A percentile compares a stretch with the other conserved stretches of the same genome.
Conservation (phyloP, 2,113 vertebrate genomes). For the Hystrix brachyura region DNA sequence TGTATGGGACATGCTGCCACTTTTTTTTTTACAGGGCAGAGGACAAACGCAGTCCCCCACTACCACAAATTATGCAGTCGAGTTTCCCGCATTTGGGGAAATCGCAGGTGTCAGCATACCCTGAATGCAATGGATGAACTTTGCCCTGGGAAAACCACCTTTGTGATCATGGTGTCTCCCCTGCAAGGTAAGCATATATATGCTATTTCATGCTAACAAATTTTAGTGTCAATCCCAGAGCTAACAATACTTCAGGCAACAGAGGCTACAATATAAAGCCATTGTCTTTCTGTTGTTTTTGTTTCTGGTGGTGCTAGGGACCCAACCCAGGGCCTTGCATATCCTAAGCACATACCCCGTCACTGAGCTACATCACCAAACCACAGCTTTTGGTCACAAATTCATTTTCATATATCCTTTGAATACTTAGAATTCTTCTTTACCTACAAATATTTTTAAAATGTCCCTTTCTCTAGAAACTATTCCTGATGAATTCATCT, state of each 20-base stretch:
- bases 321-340: not conserved
- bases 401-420: not conserved
- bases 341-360: not conserved
- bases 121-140: too few species aligned
- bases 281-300: not conserved
- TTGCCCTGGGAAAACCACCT: too few species aligned
- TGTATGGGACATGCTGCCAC: too few species aligned
- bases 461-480: not conserved
- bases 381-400: not conserved
- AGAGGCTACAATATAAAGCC: not conserved
- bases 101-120: too few species aligned
- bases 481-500: not conserved
- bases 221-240: not conserved
- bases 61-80: too few species aligned
- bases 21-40: too few species aligned
- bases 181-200: not conserved
- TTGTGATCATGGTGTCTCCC: too few species aligned
- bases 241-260: not conserved
- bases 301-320: not conserved
- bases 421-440: slow-evolving; percentile 30
- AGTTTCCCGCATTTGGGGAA: too few species aligned
- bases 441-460: slow-evolving; percentile 52
- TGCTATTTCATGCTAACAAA: slow-evolving; percentile 11
- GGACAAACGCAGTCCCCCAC: too few species aligned
- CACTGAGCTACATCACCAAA: not conserved